Percentiles rank a stretch among this genome's conserved stretches.
Evolutionary conservation across 2,888 invertebrate species (phyloP).

Genomic region (Rotaria socialis): DNA sequence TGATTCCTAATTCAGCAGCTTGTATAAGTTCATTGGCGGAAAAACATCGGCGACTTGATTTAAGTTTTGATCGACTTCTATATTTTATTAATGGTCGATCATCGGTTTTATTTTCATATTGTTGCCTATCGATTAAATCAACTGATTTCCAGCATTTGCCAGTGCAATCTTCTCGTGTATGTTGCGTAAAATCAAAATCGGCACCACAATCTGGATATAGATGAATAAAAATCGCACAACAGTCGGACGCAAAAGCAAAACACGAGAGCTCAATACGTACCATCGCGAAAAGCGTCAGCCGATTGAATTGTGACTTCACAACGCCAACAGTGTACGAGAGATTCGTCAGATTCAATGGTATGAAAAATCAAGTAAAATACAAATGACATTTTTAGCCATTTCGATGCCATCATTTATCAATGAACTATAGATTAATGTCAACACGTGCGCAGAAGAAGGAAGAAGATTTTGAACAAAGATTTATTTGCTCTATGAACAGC

Average conservation of each 20-base stretch:
- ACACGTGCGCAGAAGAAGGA: too few relatives aligned
- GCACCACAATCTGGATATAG: background rate
- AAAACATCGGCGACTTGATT: conserved; percentile 26
- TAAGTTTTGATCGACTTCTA: background rate
- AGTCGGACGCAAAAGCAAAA: background rate
- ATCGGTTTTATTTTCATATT: background rate
- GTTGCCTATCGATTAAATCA: background rate
- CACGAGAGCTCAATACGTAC: background rate
- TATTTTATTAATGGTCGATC: background rate
- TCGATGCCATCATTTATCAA: too few relatives aligned
- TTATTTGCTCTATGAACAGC: too few relatives aligned
- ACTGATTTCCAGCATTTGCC: conserved; percentile 20
- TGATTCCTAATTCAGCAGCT: background rate
- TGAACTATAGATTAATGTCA: too few relatives aligned
- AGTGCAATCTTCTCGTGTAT: conserved; percentile 6
- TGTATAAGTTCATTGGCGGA: background rate
- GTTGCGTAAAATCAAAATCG: background rate
- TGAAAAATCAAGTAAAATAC: too few relatives aligned
- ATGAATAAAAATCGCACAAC: background rate
- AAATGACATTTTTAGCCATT: too few relatives aligned
- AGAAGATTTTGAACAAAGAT: too few relatives aligned
- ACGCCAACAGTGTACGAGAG: too few relatives aligned
- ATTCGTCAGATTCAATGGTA: too few relatives aligned
- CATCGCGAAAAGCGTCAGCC: too few relatives aligned
- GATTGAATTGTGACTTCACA: too few relatives aligned